Conservation (phyloP, 1,140 invertebrate genomes). For the Zaprionus ghesquierei region DNA sequence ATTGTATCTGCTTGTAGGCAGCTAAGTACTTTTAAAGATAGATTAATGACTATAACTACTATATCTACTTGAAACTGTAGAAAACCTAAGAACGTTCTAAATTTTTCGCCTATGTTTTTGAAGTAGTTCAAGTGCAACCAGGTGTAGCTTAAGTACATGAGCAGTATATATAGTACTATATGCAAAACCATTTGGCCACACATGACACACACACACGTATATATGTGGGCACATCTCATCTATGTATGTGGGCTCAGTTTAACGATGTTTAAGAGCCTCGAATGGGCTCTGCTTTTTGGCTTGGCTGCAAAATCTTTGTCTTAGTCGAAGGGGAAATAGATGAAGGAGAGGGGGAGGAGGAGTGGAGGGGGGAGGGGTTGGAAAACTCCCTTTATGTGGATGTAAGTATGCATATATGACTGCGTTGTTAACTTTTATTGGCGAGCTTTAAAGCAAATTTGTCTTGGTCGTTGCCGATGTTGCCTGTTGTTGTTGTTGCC, state of each 20-base stretch:
- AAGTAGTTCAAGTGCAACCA: background rate
- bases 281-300: conserved; percentile 22
- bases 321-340: background rate
- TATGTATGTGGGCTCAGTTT: conserved; percentile 3
- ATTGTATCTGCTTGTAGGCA: background rate
- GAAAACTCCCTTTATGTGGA: conserved; percentile 34
- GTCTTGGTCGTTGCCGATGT: conserved; percentile 56
- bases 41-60: background rate
- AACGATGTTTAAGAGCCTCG: conserved; percentile 29
- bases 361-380: background rate
- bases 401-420: conserved; percentile 49
- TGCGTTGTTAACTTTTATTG: conserved; percentile 76
- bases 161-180: background rate
- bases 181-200: background rate
- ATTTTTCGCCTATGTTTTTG: background rate
- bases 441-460: conserved; percentile 79
- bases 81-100: background rate
- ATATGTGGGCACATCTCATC: background rate
- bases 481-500: conserved; percentile 41
- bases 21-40: background rate
- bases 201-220: background rate
- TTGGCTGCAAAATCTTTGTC: conserved; percentile 2
- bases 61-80: background rate
- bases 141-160: background rate
- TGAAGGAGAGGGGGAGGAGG: background rate